Conservation (phyloP, 2,797 vertebrate species). For the Leptoclinus maculatus region DNA sequence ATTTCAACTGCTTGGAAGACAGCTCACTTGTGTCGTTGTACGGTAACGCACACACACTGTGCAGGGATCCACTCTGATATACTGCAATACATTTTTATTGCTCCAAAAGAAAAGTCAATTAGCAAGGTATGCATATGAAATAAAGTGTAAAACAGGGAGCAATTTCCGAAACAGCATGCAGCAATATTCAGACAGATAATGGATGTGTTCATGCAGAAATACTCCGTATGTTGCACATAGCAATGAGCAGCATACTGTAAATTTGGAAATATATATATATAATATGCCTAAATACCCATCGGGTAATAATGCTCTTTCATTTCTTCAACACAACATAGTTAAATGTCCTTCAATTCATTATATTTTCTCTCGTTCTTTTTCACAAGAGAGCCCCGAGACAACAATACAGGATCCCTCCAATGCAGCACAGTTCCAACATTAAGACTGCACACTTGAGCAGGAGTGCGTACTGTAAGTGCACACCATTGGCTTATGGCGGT, state of each 20-base stretch:
- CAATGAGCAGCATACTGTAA: neutral
- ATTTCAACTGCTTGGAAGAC: conserved; percentile 24
- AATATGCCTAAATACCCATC: neutral
- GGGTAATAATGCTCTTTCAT: conserved; percentile 17
- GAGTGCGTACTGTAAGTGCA: conserved; percentile 65
- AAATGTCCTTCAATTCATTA: conserved; percentile 1
- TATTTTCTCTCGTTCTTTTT: conserved; percentile 17
- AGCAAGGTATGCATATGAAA: neutral
- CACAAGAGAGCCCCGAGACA: conserved; percentile 43
- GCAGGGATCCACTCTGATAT: conserved; percentile 2
- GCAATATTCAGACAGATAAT: neutral
- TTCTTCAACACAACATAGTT: conserved; percentile 14
- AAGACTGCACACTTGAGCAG: conserved; percentile 76
- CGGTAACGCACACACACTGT: conserved; percentile 13
- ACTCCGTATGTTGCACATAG: conserved; percentile 1
- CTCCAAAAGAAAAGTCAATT: neutral
- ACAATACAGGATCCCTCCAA: conserved; percentile 59
- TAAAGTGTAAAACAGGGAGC: conserved; percentile 3
- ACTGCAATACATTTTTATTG: conserved; percentile 15
- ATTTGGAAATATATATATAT: conserved; percentile 19
- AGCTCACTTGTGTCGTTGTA: conserved; percentile 6
- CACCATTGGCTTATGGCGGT: conserved; percentile 76
- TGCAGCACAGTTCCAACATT: conserved; percentile 74
- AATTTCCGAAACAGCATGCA: conserved; percentile 2
- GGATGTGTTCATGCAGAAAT: neutral